These are phyloP conservation scores for Carassius gibelio DNA, from an alignment of 2,113 vertebrate species.

Conservation along the genomic window DNA sequence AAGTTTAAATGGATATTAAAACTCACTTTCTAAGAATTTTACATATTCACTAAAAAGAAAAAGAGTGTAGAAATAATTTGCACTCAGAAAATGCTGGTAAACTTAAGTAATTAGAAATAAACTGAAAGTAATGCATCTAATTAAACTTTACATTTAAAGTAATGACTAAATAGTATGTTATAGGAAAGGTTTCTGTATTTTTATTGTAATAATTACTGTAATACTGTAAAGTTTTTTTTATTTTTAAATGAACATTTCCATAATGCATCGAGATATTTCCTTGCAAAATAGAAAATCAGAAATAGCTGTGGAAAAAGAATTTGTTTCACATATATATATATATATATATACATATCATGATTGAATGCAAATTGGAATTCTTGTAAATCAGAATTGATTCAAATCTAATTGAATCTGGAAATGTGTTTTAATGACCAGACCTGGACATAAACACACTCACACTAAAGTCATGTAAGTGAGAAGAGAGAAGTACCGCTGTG, in stretches of 20 bases:
- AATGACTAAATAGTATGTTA: too few species aligned
- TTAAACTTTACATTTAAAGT: background rate
- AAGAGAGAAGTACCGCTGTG: slow-evolving; percentile 12
- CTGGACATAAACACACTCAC: background rate
- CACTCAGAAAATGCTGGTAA: too few species aligned
- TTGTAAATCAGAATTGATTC: background rate
- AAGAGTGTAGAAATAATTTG: too few species aligned
- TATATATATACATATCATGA: too few species aligned
- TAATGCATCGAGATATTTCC: background rate
- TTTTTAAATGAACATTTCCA: background rate
- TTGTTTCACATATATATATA: too few species aligned
- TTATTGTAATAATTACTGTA: background rate
- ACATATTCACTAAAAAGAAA: too few species aligned
- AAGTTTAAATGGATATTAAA: too few species aligned
- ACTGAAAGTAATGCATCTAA: background rate
- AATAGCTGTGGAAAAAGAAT: too few species aligned
- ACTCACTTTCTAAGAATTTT: too few species aligned
- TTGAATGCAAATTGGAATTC: background rate
- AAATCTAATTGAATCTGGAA: background rate
- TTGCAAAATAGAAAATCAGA: background rate
- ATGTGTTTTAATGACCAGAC: background rate
- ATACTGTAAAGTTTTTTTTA: too few species aligned
- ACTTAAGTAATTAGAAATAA: background rate
- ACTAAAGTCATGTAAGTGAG: background rate
- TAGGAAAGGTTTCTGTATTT: too few species aligned